A percentile compares a stretch with the other conserved stretches of the same genome.
Evolutionary conservation across 2,797 vertebrate genomes (phyloP).

Genomic region (Myoxocephalus aenaeus): DNA sequence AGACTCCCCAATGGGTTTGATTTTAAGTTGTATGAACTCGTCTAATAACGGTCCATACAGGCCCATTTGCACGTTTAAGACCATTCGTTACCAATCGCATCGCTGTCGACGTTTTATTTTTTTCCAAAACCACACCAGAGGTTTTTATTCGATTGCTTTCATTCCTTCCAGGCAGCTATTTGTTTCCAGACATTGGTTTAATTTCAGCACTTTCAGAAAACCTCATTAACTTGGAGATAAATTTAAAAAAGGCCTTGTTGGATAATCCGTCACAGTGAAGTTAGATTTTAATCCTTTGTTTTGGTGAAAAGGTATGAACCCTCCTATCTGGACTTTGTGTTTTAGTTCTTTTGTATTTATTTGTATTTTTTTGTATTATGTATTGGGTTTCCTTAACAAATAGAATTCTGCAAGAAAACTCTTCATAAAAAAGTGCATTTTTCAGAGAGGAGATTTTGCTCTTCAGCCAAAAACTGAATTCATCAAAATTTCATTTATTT

Average conservation of each 20-base stretch:
- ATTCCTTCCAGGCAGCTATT: slow-evolving; percentile 32
- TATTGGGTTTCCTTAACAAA: too few relatives aligned
- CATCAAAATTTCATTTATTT: background rate
- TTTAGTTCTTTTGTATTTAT: too few relatives aligned
- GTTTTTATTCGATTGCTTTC: slow-evolving; percentile 16
- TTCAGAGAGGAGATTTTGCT: too few relatives aligned
- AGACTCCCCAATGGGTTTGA: slow-evolving; percentile 14
- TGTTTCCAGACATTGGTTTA: slow-evolving; percentile 35
- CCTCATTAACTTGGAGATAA: slow-evolving; percentile 35
- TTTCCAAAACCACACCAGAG: background rate
- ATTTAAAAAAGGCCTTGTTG: slow-evolving; percentile 26
- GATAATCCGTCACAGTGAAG: slow-evolving; percentile 37
- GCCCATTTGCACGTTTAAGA: slow-evolving; percentile 23
- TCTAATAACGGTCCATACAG: slow-evolving; percentile 18
- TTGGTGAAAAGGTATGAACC: background rate
- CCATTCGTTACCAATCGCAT: slow-evolving; percentile 5
- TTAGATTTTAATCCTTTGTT: background rate
- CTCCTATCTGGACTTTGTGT: too few relatives aligned
- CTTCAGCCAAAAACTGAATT: background rate
- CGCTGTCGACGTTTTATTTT: background rate
- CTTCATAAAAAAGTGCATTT: too few relatives aligned
- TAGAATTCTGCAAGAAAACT: too few relatives aligned
- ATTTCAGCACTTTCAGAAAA: slow-evolving; percentile 27
- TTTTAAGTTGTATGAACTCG: slow-evolving; percentile 22
- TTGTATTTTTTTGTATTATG: too few relatives aligned